Conservation (phyloP, 2,888 invertebrate genomes). For the Myopa tessellatipennis region DNA sequence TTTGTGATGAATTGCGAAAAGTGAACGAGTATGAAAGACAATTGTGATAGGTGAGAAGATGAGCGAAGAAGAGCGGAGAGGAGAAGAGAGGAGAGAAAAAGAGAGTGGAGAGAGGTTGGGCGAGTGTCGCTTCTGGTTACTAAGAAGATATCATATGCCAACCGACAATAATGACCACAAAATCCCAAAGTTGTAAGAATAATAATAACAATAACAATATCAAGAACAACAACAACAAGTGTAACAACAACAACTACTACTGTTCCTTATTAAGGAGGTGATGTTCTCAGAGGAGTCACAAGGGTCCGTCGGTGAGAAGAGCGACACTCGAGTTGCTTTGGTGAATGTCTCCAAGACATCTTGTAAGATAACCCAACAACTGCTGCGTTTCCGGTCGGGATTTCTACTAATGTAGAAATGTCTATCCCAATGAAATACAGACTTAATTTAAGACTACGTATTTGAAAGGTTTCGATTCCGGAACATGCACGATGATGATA, state of each 20-base stretch:
- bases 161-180: constrained; percentile 20
- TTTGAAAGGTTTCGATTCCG: neutral
- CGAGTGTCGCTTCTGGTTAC: constrained; percentile 16
- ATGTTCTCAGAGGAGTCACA: neutral
- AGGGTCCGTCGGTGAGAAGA: neutral
- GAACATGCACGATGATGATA: neutral
- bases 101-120: neutral
- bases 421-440: neutral
- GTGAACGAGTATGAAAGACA: neutral
- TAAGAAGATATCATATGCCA: constrained; percentile 19
- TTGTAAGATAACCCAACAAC: constrained; percentile 13
- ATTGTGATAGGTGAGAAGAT: neutral
- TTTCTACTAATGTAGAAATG: neutral
- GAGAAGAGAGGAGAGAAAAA: neutral
- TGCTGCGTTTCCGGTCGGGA: constrained; percentile 26
- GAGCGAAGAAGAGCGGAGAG: too few species aligned
- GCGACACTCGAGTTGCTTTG: too few species aligned
- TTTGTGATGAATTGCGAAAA: constrained; percentile 14
- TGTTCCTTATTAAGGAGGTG: neutral
- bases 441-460: neutral
- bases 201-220: neutral
- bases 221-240: neutral
- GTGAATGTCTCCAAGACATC: constrained; percentile 4
- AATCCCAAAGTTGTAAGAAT: neutral
- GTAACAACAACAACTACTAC: neutral